Evolutionary conservation across 2,797 vertebrate species (phyloP), one percentile per base, ranked within the genome.

Genomic region (Triplophysa yarkandensis): DNA sequence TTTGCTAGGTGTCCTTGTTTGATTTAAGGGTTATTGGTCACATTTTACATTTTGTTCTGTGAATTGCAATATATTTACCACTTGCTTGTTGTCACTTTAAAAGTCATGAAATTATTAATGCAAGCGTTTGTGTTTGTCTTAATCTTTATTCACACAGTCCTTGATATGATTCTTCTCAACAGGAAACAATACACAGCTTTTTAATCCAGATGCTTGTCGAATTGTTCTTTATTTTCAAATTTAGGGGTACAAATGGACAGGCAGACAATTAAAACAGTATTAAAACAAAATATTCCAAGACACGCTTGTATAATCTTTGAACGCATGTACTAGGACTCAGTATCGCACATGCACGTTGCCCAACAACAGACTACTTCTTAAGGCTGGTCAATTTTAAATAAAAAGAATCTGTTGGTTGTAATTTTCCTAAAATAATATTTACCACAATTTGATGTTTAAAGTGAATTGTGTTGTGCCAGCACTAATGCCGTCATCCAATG

Each of bases 141-240:
- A 62, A 80, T 78, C 87, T 90, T 92, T 91, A 92, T 91, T 92
- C 85, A 86, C 86, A 85, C 80, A 81, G 73, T 86, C 77, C 23
- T 82, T 73, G 79, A 82, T 80, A 8, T n/a, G 64, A 80, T 88
- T 81, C 60, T 52, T 83, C 81, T 86, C 82, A 86, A 76, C 82
- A 69, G 75, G 83, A 86, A 88, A 88, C 87, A 91, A 90, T 92
- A 91, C 91, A 91, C 89, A 87, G 19, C 67, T 80, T 79, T 82
- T 79, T 66, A 77, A 80, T 80, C 62, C 81, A 64, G 82, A 28
- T 69, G 67, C 74, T 34, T 68, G 70, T 57, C 3, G 6, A 48
- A 77, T 68, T 68, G 41, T 75, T 61, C 30, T 77, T 80, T 70
- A 69, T 77, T 68, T 73, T 80, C 19, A 63, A 30, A 62, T 74